phyloP scores from a whole-genome alignment of 2,888 invertebrate genomes.

The Harpalus rufipes region DNA sequence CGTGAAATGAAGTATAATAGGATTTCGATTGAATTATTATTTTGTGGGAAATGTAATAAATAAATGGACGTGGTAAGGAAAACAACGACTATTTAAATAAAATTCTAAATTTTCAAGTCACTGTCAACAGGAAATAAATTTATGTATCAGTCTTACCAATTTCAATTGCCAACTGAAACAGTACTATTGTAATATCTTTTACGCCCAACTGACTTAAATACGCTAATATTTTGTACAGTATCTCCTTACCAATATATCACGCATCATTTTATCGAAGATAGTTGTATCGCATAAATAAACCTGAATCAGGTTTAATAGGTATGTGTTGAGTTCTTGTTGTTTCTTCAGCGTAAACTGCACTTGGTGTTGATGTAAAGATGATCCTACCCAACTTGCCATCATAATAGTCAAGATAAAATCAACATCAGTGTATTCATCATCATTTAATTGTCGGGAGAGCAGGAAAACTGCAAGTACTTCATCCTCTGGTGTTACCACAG shows the following conservation, averaged over 20 bases:
- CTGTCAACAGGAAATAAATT: no score
- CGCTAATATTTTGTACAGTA: not conserved
- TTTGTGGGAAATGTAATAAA: no score
- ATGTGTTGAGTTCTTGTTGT: constrained; percentile 76
- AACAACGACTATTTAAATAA: no score
- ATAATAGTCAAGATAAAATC: constrained; percentile 75
- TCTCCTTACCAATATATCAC: constrained; percentile 80
- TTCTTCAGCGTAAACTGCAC: constrained; percentile 74
- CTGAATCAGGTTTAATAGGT: constrained; percentile 75
- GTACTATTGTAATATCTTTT: no score
- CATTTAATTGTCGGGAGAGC: constrained; percentile 77
- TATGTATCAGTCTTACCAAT: no score
- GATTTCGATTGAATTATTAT: no score
- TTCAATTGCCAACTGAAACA: no score
- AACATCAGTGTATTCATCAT: constrained; percentile 72
- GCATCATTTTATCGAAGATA: constrained; percentile 80
- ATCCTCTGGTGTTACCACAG: constrained; percentile 80
- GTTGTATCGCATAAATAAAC: constrained; percentile 80
- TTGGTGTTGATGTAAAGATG: constrained; percentile 76
- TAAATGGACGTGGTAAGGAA: no score
- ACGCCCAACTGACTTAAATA: no score
- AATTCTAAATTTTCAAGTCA: no score
- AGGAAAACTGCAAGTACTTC: constrained; percentile 82
- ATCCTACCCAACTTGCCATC: constrained; percentile 76
- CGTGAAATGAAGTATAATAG: no score